Base-by-base conservation (phyloP, 2,797 vertebrate species). In the Syndactyla subalaris region DNA sequence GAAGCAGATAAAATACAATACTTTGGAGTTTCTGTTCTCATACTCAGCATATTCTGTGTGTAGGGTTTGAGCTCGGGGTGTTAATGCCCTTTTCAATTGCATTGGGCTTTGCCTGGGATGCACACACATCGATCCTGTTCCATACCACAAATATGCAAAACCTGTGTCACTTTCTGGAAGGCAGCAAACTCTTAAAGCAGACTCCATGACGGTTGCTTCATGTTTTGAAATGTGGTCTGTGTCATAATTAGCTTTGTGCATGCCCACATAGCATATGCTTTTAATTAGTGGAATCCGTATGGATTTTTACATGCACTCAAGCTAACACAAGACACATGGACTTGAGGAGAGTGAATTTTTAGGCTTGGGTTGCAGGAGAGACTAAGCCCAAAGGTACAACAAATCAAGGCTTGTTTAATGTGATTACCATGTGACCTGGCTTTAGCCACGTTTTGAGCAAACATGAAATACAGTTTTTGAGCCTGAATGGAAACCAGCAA, bases 341-440 rank as follows among this genome's bases (percentile, higher is more conserved):
- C 22, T 65, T 51, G 39, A 76, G 67, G 46, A 77, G 78, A 72
- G 49, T 77, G n/a, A 72, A 88, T 38, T 83, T 92, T 70, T 68
- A 73, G 81, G n/a, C 62, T 67, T 84, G 30, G 36, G 43, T 86
- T 95, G 63, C 71, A 65, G 75, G 54, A 88, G 89, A 46, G 79
- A 36, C 68, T 78, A 83, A 93, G 13, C 92, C 81, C 81, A 87
- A 87, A 96, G 72, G 82, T 95, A 51, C 43, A 92, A 88, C 81
- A 94, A 94, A 94, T 95, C 89, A 94, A 45, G 58, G 24, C 84
- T 72, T 92, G 68, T 55, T 89, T 55, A 85, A 70, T 16, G 1
- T 51, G 57, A 36, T 89, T 58, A n/a, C 72, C 21, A 3, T 17
- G 48, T 91, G 81, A 71, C 36, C n/a, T 83, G 72, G 41, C 75